Percentiles rank a stretch among this genome's conserved stretches.
Evolutionary conservation across 2,888 invertebrate genomes (phyloP).

Genomic region (Agrotis puta): DNA sequence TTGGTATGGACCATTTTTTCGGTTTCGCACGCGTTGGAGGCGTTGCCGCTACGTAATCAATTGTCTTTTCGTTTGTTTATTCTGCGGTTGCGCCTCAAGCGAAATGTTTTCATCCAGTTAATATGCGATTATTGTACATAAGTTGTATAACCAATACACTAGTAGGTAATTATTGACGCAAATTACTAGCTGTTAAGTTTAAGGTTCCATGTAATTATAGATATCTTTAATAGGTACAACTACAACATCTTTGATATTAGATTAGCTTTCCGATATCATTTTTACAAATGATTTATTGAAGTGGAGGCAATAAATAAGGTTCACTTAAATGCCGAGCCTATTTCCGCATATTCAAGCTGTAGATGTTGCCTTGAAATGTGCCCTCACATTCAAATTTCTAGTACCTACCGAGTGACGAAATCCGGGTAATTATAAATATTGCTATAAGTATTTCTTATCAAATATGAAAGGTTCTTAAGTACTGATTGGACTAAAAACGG

Average conservation of each 20-base stretch:
- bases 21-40: slow-evolving; percentile 84
- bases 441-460: neutral
- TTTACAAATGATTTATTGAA: slow-evolving; percentile 62
- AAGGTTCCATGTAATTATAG: slow-evolving; percentile 48
- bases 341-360: slow-evolving; percentile 62
- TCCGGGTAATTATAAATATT: slow-evolving; percentile 14
- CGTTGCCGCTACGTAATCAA: slow-evolving; percentile 82
- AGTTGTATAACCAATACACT: slow-evolving; percentile 51
- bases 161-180: slow-evolving; percentile 57
- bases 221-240: slow-evolving; percentile 22
- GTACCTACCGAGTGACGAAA: slow-evolving; percentile 22
- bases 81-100: slow-evolving; percentile 65
- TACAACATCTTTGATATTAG: slow-evolving; percentile 53
- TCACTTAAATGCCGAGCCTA: slow-evolving; percentile 59
- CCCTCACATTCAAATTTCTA: slow-evolving; percentile 64
- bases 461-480: neutral
- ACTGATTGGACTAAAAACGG: too few relatives aligned
- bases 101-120: slow-evolving; percentile 66
- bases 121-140: slow-evolving; percentile 49
- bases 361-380: slow-evolving; percentile 64
- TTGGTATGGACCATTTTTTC: slow-evolving; percentile 82
- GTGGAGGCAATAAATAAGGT: slow-evolving; percentile 60
- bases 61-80: slow-evolving; percentile 81
- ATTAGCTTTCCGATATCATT: slow-evolving; percentile 53
- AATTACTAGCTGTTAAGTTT: slow-evolving; percentile 58